These are phyloP conservation scores for Biston betularia DNA, from an alignment of 2,888 invertebrate species.

Conservation along the genomic window DNA sequence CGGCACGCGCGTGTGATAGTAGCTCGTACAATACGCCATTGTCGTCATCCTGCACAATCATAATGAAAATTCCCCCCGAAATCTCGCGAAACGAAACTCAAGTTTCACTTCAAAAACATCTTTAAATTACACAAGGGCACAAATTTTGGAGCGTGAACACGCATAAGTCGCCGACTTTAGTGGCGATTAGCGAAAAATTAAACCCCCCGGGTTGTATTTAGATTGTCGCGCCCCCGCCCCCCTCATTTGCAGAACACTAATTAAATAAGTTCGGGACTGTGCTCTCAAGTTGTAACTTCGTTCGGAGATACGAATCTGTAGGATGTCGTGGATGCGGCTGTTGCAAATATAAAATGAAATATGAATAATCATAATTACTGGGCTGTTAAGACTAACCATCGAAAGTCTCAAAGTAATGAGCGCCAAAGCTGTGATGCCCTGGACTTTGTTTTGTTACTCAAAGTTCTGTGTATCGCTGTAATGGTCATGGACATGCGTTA, in stretches of 20 bases:
- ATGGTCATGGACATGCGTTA: too few relatives aligned
- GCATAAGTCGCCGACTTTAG: slow-evolving; percentile 48
- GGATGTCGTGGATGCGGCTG: slow-evolving; percentile 24
- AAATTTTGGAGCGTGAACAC: slow-evolving; percentile 44
- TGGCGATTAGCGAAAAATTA: slow-evolving; percentile 50
- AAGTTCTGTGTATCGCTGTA: too few relatives aligned
- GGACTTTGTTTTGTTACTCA: too few relatives aligned
- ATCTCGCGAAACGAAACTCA: slow-evolving; percentile 24
- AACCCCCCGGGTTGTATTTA: slow-evolving; percentile 48
- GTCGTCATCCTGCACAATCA: slow-evolving; percentile 19
- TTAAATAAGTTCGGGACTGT: slow-evolving; percentile 51
- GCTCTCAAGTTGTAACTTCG: slow-evolving; percentile 45
- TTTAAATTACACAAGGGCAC: slow-evolving; percentile 33
- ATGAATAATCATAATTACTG: too few relatives aligned
- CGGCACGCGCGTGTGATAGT: not conserved
- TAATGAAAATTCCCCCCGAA: slow-evolving; percentile 31
- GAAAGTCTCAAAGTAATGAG: too few relatives aligned
- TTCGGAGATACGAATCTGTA: slow-evolving; percentile 15
- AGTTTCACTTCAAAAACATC: slow-evolving; percentile 32
- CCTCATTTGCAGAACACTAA: slow-evolving; percentile 52
- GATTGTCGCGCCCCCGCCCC: slow-evolving; percentile 46
- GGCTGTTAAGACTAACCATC: too few relatives aligned
- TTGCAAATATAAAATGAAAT: not conserved
- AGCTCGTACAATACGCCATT: not conserved
- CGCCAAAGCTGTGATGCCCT: too few relatives aligned